Evolutionary conservation across 53 echinoderm and acorn worm genomes (phyloP).

Genomic region (Hippasteria phrygiana): DNA sequence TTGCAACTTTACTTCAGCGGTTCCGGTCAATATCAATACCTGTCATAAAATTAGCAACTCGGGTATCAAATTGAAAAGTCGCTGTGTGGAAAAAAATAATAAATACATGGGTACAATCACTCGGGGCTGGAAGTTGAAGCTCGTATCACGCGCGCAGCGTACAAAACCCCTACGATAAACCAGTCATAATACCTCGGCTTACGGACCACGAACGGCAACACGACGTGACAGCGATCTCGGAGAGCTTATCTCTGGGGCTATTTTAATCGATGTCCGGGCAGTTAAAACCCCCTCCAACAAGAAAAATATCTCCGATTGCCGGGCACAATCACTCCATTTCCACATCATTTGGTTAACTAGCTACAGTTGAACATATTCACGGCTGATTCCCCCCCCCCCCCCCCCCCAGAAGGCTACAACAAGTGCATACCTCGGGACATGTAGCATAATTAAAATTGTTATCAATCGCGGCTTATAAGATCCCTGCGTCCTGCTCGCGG

Average conservation of each 20-base stretch:
- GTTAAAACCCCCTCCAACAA: slow-evolving; percentile 26
- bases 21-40: no score
- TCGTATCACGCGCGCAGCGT: not conserved
- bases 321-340: slow-evolving; percentile 27
- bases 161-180: slow-evolving; percentile 11
- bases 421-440: slow-evolving; percentile 28
- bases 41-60: slow-evolving; percentile 5
- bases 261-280: slow-evolving; percentile 16
- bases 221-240: slow-evolving; percentile 47
- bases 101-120: not conserved
- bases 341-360: slow-evolving; percentile 66
- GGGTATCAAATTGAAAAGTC: not conserved
- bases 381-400: slow-evolving; percentile 9
- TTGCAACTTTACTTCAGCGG: no score
- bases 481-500: not conserved
- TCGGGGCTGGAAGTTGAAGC: not conserved
- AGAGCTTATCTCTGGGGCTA: slow-evolving; percentile 45
- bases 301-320: slow-evolving; percentile 23
- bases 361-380: slow-evolving; percentile 54
- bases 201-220: not conserved
- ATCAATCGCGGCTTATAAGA: slow-evolving; percentile 41
- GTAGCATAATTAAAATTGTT: slow-evolving; percentile 65
- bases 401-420: not conserved
- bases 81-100: not conserved
- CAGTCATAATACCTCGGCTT: slow-evolving; percentile 26